Conservation (phyloP, 1,140 invertebrate species). For the Melanaphis sacchari region DNA sequence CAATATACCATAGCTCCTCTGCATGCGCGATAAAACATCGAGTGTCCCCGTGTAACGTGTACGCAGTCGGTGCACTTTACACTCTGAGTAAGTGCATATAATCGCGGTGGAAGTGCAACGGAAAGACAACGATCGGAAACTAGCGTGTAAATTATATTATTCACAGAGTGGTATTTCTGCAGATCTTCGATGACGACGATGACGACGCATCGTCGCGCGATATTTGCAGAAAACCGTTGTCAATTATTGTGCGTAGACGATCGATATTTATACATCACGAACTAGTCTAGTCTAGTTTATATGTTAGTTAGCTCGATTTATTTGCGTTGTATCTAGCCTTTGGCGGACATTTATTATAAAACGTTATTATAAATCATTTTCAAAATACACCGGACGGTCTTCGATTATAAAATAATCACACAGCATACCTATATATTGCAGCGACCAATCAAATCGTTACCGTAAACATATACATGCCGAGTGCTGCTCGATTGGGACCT, state of each 20-base stretch:
- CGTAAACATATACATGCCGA: neutral
- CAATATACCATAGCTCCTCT: neutral
- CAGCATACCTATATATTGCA: neutral
- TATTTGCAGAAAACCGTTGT: neutral
- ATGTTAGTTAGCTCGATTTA: neutral
- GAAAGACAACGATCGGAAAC: neutral
- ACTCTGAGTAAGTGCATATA: no score
- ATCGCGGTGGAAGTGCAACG: neutral
- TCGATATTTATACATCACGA: neutral
- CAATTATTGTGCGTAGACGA: neutral
- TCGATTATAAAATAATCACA: neutral
- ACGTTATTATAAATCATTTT: neutral
- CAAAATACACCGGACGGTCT: neutral
- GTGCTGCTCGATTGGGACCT: neutral
- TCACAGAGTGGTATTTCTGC: no score
- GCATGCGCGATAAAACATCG: neutral
- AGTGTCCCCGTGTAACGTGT: neutral
- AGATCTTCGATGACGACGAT: neutral
- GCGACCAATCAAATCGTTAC: conserved; percentile 11
- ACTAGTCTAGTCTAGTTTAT: neutral
- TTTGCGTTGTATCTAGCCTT: neutral
- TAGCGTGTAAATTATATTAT: neutral
- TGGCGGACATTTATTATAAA: neutral
- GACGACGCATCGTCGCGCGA: neutral
- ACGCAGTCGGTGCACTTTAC: neutral